Conservation (phyloP, 2,888 invertebrate species). For the Tiliacea aurago region DNA sequence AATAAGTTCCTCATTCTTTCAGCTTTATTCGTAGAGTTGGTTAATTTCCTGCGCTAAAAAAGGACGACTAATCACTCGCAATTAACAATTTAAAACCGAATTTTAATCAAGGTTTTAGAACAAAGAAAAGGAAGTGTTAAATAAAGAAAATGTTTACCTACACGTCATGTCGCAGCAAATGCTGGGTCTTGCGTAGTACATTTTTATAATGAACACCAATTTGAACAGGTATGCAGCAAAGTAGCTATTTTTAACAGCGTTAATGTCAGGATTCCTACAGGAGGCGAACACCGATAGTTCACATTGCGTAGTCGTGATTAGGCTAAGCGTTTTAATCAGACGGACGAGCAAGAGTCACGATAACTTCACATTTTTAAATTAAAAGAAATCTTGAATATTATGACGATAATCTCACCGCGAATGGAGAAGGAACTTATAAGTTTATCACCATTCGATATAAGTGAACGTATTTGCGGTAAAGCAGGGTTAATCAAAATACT, state of each 20-base stretch:
- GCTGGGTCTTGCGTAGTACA: slow-evolving; percentile 13
- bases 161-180: slow-evolving; percentile 34
- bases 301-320: slow-evolving; percentile 43
- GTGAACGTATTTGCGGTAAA: slow-evolving; percentile 59
- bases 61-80: slow-evolving; percentile 27
- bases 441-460: slow-evolving; percentile 34
- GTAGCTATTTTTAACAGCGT: slow-evolving; percentile 66
- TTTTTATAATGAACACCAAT: slow-evolving; percentile 58
- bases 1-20: slow-evolving; percentile 53
- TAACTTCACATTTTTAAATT: neutral
- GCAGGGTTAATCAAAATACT: slow-evolving; percentile 77
- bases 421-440: slow-evolving; percentile 19
- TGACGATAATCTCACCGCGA: neutral
- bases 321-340: slow-evolving; percentile 38
- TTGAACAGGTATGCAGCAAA: slow-evolving; percentile 65
- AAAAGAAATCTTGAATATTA: neutral
- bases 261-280: slow-evolving; percentile 63
- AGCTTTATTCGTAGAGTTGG: slow-evolving; percentile 14
- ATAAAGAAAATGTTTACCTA: slow-evolving; percentile 42
- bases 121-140: slow-evolving; percentile 53
- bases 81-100: slow-evolving; percentile 38
- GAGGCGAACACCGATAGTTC: slow-evolving; percentile 49
- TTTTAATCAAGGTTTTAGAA: slow-evolving; percentile 52
- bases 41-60: slow-evolving; percentile 25
- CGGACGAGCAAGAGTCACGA: neutral